These are phyloP conservation scores for Fragum sueziense DNA, from an alignment of 2,888 invertebrate genomes.

Conservation along the genomic window DNA sequence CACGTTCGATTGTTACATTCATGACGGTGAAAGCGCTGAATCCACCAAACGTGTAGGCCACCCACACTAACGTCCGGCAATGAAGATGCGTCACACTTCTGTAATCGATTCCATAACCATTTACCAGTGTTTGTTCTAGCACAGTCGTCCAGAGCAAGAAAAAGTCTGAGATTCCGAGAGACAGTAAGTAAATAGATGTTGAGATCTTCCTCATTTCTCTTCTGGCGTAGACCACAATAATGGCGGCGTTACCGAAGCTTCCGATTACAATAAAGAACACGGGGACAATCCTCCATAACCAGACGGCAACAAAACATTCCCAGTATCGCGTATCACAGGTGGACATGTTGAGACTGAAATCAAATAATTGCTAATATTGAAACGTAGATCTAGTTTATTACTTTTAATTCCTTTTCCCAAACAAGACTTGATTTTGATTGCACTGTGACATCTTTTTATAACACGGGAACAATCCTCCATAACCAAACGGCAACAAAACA, in stretches of 20 bases:
- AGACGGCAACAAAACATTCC: neutral
- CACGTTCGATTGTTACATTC: conserved; percentile 3
- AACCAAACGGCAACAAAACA: neutral
- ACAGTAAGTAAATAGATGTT: neutral
- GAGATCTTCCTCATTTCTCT: conserved; percentile 1
- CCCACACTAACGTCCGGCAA: neutral
- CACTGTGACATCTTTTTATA: too few species aligned
- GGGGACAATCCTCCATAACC: conserved; percentile 5
- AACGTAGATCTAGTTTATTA: too few species aligned
- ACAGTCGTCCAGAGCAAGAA: neutral
- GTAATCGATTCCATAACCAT: conserved; percentile 10
- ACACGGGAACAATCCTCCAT: neutral
- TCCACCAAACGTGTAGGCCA: neutral
- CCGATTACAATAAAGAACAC: neutral
- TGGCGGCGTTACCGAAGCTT: neutral
- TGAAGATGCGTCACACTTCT: neutral
- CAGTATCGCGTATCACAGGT: neutral
- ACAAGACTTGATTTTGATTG: too few species aligned
- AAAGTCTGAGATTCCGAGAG: neutral
- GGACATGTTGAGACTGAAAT: too few species aligned
- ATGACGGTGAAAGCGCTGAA: conserved; percentile 1
- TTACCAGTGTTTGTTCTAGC: neutral
- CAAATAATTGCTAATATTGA: too few species aligned
- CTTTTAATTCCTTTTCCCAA: too few species aligned
- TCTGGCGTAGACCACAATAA: neutral